phyloP scores from a whole-genome alignment of 2,113 vertebrate species.

The Hypomesus transpacificus region DNA sequence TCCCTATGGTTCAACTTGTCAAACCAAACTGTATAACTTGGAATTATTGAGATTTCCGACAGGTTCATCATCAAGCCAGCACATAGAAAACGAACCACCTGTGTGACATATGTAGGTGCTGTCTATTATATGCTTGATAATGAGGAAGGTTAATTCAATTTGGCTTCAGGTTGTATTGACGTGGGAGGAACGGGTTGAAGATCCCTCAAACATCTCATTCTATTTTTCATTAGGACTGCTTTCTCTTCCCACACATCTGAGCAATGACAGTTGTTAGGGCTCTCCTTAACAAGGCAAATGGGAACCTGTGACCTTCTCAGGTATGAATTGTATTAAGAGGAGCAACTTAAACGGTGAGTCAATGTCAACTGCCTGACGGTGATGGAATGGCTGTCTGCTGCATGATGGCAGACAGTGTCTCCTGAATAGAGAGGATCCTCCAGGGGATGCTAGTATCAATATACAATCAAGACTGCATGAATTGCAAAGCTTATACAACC shows the following conservation, averaged over 20 bases:
- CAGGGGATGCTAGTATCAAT: slow-evolving; percentile 11
- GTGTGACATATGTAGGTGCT: background rate
- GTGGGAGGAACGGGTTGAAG: slow-evolving; percentile 5
- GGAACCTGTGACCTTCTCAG: background rate
- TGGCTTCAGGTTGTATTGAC: slow-evolving; percentile 29
- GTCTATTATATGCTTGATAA: slow-evolving; percentile 9
- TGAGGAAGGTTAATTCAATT: slow-evolving; percentile 14
- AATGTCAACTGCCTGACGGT: slow-evolving; percentile 21
- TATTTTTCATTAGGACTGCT: slow-evolving; percentile 1
- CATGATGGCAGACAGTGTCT: slow-evolving; percentile 18
- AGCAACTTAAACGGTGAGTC: slow-evolving; percentile 13
- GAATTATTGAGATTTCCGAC: too few relatives aligned
- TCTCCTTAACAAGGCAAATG: background rate
- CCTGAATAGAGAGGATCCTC: slow-evolving; percentile 4
- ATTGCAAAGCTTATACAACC: background rate
- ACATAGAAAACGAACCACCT: too few relatives aligned
- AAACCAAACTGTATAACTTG: too few relatives aligned
- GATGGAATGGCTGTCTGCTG: slow-evolving; percentile 26
- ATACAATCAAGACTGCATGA: slow-evolving; percentile 3
- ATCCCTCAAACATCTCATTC: slow-evolving; percentile 1
- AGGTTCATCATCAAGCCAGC: too few relatives aligned
- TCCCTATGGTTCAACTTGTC: too few relatives aligned
- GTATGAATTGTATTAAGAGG: slow-evolving; percentile 25
- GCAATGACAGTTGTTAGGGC: background rate
- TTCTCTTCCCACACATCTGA: background rate